Evolutionary conservation across 2,888 invertebrate species (phyloP).

Genomic region (Rhagonycha lutea): DNA sequence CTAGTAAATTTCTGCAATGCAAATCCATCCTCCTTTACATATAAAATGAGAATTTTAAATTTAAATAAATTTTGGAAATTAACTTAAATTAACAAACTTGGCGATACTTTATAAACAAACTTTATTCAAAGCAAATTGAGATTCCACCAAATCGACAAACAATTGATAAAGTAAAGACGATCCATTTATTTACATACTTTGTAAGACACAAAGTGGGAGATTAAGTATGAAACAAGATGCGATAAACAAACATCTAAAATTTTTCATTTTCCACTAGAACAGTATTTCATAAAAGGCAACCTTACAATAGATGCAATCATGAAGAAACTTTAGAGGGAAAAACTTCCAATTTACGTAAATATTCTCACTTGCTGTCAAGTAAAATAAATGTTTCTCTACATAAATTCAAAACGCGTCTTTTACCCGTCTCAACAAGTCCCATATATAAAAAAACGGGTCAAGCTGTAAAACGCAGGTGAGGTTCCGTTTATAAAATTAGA

Average conservation of each 20-base stretch:
- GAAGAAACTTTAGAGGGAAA: slow-evolving; percentile 20
- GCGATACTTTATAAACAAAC: slow-evolving; percentile 28
- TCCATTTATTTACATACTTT: slow-evolving; percentile 1
- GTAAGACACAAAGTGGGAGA: background rate
- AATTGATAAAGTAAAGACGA: background rate
- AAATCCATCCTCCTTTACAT: slow-evolving; percentile 29
- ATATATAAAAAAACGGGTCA: background rate
- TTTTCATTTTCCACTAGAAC: slow-evolving; percentile 26
- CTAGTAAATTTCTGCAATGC: slow-evolving; percentile 26
- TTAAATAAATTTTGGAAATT: slow-evolving; percentile 26
- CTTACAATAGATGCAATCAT: slow-evolving; percentile 26
- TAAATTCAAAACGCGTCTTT: slow-evolving; percentile 23
- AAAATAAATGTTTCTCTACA: slow-evolving; percentile 16
- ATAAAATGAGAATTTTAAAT: slow-evolving; percentile 25
- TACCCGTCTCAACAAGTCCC: slow-evolving; percentile 9
- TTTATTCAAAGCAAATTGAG: background rate
- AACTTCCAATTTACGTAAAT: slow-evolving; percentile 28
- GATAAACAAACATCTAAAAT: slow-evolving; percentile 20
- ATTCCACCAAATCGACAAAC: background rate
- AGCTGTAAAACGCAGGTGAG: background rate
- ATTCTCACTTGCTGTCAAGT: slow-evolving; percentile 26
- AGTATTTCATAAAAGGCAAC: slow-evolving; percentile 17
- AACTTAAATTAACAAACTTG: slow-evolving; percentile 31
- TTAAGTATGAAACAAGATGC: slow-evolving; percentile 16
- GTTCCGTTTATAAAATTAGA: background rate